Evolutionary conservation across 92 coral and sea anemone species (phyloP), one percentile per base, ranked within the genome.

Genomic region (Parazoanthus atlanticus): DNA sequence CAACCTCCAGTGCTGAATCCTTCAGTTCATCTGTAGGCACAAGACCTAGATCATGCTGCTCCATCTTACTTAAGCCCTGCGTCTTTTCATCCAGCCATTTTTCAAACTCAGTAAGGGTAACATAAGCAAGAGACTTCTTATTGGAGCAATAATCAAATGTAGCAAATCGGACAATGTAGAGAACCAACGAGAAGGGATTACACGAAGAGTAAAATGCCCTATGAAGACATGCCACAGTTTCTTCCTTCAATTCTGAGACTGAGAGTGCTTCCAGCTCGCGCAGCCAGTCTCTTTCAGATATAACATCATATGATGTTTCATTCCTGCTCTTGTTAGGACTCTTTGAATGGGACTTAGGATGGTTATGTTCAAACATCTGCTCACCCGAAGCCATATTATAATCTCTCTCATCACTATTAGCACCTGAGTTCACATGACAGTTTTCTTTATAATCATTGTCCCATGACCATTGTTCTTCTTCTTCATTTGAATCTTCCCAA

Each of bases 81-180:
- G 89, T 86, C 69, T 90, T 80, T n/a, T 82, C 84, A 67, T 92
- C 86, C 56, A 90, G 86, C 98, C 93, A 97, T 47, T 89, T 88
- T 70, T 93, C 96, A 89, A 89, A 97, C 89, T 94, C 96, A 25
- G 89, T 89, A 69, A 97, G 90, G 34, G 94, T 92, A 28, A 95
- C 66, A 88, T 97, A 94, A 66, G 96, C 96, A 40, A 97, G 82
- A 11, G 99, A 97, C 85, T 97, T 97, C 82, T 97, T 97, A 58
- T 92, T 92, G 78, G 92, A 56, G 65, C 90, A 93, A 80, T 90
- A 73, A 84, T 95, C 98, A 93, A 91, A 94, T 49, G 94, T 91
- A 8, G 98, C 96, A 92, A 85, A 88, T 31, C 66, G 85, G 79
- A 93, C 85, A 6, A 93, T 78, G 64, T 65, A 95, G 7, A 95